Conservation (phyloP, 1,140 invertebrate genomes). For the Uloborus diversus region DNA sequence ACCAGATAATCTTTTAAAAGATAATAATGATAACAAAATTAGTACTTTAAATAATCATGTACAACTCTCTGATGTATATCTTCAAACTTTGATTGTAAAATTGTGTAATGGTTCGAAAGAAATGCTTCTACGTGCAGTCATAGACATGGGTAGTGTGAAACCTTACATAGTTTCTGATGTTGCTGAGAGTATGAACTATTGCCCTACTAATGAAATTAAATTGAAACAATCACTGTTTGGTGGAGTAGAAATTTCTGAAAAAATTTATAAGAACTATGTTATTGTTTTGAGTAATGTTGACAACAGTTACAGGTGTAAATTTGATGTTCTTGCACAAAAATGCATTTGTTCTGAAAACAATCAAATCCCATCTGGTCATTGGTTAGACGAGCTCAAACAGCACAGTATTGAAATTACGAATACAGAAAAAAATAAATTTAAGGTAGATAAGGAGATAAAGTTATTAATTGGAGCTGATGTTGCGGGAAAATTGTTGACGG, state of each 20-base stretch:
- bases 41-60: neutral
- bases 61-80: slow-evolving; percentile 9
- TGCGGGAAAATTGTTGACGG: slow-evolving; percentile 1
- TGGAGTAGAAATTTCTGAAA: neutral
- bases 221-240: slow-evolving; percentile 17
- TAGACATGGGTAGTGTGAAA: neutral
- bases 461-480: slow-evolving; percentile 10
- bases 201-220: neutral
- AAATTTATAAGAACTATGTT: neutral
- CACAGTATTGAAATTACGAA: neutral
- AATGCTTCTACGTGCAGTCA: neutral
- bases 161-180: neutral
- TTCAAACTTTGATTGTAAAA: slow-evolving; percentile 20
- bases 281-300: slow-evolving; percentile 13
- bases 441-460: neutral
- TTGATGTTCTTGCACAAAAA: neutral
- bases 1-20: neutral
- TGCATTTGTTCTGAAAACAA: neutral
- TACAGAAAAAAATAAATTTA: neutral
- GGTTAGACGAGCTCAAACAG: neutral
- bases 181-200: slow-evolving; percentile 3
- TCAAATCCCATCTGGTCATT: neutral
- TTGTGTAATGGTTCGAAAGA: neutral
- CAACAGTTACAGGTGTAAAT: slow-evolving; percentile 5
- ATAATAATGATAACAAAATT: neutral